Evolutionary conservation across 1,140 invertebrate genomes (phyloP).

Genomic region (Paraescarpia echinospica): DNA sequence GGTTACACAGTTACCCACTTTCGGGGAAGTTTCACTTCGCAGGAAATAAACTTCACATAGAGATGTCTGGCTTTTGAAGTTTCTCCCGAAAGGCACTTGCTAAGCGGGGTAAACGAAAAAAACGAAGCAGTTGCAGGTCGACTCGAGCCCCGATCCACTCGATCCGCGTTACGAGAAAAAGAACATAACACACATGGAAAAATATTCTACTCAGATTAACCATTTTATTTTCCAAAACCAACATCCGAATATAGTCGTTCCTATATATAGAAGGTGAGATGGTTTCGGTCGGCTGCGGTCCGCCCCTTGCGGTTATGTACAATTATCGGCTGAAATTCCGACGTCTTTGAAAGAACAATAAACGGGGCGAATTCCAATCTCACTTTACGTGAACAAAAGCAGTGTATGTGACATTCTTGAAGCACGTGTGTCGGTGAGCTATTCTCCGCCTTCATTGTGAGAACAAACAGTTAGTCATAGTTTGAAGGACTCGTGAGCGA

Average conservation of each 20-base stretch:
- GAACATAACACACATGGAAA: background rate
- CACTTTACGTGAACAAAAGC: background rate
- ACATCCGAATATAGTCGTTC: too few relatives aligned
- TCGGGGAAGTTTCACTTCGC: too few relatives aligned
- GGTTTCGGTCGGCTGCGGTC: background rate
- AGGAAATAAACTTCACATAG: too few relatives aligned
- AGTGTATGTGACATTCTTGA: background rate
- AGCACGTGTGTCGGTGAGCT: background rate
- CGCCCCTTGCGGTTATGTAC: background rate
- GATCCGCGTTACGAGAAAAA: too few relatives aligned
- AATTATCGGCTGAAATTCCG: background rate
- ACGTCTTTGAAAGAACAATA: background rate
- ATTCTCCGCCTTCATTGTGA: background rate
- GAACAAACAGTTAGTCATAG: background rate
- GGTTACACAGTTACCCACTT: too few relatives aligned
- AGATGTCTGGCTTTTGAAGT: too few relatives aligned
- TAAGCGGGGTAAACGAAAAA: too few relatives aligned
- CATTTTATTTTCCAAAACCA: background rate
- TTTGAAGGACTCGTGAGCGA: background rate
- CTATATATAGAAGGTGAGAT: background rate
- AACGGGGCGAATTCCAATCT: background rate
- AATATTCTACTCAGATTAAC: background rate
- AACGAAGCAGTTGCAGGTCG: too few relatives aligned
- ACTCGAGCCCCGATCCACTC: too few relatives aligned
- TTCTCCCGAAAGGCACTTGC: too few relatives aligned